Conservation (phyloP, 2,113 vertebrate genomes). For the Morphnarchus princeps region DNA sequence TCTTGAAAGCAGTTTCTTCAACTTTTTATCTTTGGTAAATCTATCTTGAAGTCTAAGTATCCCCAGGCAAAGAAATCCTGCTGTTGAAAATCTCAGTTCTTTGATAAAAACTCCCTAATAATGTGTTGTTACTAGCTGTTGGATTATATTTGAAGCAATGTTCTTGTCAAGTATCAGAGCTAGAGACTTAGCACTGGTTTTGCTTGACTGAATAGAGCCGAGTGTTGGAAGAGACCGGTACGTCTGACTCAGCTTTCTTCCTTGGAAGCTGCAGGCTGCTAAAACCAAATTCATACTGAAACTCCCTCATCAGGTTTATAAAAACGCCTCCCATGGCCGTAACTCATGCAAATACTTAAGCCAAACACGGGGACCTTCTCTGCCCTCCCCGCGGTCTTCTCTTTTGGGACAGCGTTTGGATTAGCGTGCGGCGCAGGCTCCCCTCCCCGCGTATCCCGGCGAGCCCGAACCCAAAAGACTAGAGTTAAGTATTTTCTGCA, state of each 20-base stretch:
- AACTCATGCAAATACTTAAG: not conserved
- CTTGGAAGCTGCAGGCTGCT: not conserved
- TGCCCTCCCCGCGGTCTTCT: not conserved
- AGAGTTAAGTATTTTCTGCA: not conserved
- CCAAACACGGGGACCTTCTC: not conserved
- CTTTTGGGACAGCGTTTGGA: not conserved
- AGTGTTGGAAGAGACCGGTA: not conserved
- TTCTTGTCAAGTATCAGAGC: not conserved
- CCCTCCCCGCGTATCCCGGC: accelerated
- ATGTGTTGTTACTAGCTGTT: not conserved
- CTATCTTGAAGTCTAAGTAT: not conserved
- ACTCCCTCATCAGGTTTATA: not conserved
- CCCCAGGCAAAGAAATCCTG: not conserved
- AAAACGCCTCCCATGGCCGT: not conserved
- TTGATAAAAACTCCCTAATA: not conserved
- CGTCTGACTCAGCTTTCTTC: constrained; percentile 24
- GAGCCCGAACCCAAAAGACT: accelerated
- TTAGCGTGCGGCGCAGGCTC: not conserved
- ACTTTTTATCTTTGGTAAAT: not conserved
- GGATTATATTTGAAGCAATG: not conserved
- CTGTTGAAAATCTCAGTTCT: not conserved
- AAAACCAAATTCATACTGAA: not conserved
- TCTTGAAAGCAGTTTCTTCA: not conserved
- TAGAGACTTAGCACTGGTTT: not conserved
- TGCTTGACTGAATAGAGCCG: not conserved